phyloP scores from a whole-genome alignment of 2,888 invertebrate genomes.

The Lordiphosa andalusiaca region DNA sequence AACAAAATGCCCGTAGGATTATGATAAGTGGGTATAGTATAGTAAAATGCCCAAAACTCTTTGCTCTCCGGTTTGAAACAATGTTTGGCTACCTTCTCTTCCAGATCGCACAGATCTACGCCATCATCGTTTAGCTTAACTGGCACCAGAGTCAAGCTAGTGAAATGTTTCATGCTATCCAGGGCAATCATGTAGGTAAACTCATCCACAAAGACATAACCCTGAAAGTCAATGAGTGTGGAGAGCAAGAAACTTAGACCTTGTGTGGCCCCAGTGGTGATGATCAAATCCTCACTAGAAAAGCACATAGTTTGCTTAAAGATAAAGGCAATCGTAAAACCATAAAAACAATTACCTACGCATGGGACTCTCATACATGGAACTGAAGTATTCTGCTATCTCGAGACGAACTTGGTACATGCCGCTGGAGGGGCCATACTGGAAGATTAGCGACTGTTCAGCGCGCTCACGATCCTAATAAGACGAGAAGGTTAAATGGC shows the following conservation, averaged over 20 bases:
- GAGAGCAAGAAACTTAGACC: conserved; percentile 82
- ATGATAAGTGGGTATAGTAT: conserved; percentile 83
- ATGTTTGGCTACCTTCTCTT: conserved; percentile 78
- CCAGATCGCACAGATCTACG: conserved; percentile 81
- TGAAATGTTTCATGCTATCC: conserved; percentile 82
- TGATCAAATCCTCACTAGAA: conserved; percentile 81
- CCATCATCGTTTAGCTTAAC: conserved; percentile 82
- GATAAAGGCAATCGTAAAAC: conserved; percentile 7
- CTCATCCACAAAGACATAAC: conserved; percentile 84
- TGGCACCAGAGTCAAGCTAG: conserved; percentile 81
- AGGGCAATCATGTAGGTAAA: conserved; percentile 84
- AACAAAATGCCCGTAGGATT: conserved; percentile 83
- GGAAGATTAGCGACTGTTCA: conserved; percentile 80
- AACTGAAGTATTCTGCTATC: conserved; percentile 81
- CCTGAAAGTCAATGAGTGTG: conserved; percentile 82
- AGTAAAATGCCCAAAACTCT: conserved; percentile 82
- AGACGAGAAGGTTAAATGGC: not conserved
- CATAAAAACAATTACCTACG: conserved; percentile 65
- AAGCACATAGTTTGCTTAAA: conserved; percentile 31
- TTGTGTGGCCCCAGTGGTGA: conserved; percentile 84
- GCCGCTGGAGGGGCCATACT: conserved; percentile 82
- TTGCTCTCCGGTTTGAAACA: conserved; percentile 76
- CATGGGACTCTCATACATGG: conserved; percentile 80
- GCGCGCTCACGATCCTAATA: conserved; percentile 59
- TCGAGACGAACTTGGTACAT: conserved; percentile 81